Evolutionary conservation across 2,797 vertebrate species (phyloP).

Genomic region (Phaenicophaeus curvirostris): DNA sequence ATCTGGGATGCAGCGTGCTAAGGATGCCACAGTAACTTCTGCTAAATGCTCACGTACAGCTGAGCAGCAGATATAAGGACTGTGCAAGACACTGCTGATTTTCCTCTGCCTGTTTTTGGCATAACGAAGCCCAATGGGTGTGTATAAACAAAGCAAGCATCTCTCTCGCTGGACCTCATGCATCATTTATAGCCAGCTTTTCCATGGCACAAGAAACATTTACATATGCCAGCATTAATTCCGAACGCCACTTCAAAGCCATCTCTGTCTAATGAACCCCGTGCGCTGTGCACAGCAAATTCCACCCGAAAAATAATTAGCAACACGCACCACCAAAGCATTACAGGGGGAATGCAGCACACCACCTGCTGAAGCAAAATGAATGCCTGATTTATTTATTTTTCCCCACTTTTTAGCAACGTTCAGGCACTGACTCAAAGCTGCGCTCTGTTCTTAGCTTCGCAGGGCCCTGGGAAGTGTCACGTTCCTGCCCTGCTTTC

Average conservation of each 20-base stretch:
- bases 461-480: neutral
- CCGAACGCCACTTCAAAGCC: constrained; percentile 62
- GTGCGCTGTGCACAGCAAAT: constrained; percentile 6
- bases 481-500: neutral
- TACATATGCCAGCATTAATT: constrained; percentile 68
- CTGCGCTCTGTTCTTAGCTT: constrained; percentile 17
- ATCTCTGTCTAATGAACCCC: constrained; percentile 59
- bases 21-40: neutral
- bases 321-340: constrained; percentile 45
- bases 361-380: constrained; percentile 68
- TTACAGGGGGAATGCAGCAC: constrained; percentile 35
- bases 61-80: neutral
- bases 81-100: neutral
- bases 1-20: neutral
- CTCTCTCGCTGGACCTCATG: constrained; percentile 45
- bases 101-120: constrained; percentile 6
- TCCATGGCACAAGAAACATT: constrained; percentile 48
- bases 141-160: constrained; percentile 48
- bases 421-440: constrained; percentile 26
- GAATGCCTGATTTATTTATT: constrained; percentile 58
- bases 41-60: neutral
- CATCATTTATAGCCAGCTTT: constrained; percentile 63
- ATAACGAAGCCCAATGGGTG: constrained; percentile 16
- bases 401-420: constrained; percentile 28
- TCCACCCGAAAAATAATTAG: constrained; percentile 70